A percentile compares a stretch with the other conserved stretches of the same genome.
phyloP scores from a whole-genome alignment of 2,888 invertebrate species.

The Caenorhabditis sp. region DNA sequence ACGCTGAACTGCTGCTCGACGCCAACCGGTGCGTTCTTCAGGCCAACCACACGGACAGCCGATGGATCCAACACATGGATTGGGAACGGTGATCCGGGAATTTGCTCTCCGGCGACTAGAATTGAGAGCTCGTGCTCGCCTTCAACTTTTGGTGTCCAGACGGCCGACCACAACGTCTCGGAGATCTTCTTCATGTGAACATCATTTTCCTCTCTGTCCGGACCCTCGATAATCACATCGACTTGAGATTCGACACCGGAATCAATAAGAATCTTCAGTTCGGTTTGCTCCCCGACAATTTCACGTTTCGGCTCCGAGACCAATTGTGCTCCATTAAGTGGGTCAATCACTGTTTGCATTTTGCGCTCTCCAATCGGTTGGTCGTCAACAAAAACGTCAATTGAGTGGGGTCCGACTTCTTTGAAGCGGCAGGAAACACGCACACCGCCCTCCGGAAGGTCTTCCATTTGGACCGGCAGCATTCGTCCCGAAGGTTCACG shows the following conservation, averaged over 20 bases:
- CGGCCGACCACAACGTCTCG: constrained; percentile 63
- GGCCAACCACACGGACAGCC: constrained; percentile 80
- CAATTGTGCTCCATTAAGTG: constrained; percentile 65
- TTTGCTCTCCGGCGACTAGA: constrained; percentile 63
- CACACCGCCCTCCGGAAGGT: constrained; percentile 64
- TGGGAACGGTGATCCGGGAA: constrained; percentile 83
- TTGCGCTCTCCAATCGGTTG: constrained; percentile 60
- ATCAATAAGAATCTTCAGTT: constrained; percentile 64
- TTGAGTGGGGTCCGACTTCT: constrained; percentile 61
- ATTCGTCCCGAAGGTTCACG: constrained; percentile 66
- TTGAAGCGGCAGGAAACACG: constrained; percentile 68
- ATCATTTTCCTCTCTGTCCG: constrained; percentile 69
- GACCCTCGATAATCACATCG: constrained; percentile 69
- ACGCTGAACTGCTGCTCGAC: constrained; percentile 82
- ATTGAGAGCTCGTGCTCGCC: constrained; percentile 65
- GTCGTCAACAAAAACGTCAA: constrained; percentile 65
- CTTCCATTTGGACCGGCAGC: constrained; percentile 70
- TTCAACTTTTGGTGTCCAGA: constrained; percentile 73
- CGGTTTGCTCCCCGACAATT: constrained; percentile 63
- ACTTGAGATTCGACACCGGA: constrained; percentile 67
- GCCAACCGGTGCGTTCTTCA: constrained; percentile 80
- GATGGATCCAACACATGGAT: constrained; percentile 84
- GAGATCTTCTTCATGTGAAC: constrained; percentile 62
- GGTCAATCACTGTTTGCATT: constrained; percentile 61
- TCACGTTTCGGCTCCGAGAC: constrained; percentile 61